These are phyloP conservation scores for Mallotus villosus DNA, from an alignment of 2,797 vertebrate species.

Conservation along the genomic window DNA sequence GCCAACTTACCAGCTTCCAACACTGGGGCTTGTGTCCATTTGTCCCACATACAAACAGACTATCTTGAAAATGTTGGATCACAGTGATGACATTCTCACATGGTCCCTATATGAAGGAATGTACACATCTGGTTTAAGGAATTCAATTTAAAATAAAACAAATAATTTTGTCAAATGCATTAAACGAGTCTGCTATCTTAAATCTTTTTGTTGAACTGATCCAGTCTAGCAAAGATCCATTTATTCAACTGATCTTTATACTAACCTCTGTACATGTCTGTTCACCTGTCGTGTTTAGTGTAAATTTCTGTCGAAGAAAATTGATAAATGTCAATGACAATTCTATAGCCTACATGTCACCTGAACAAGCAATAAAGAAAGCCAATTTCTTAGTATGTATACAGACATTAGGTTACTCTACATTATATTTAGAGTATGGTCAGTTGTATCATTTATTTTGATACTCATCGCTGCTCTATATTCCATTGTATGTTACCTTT, in stretches of 20 bases:
- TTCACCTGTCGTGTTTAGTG: slow-evolving; percentile 28
- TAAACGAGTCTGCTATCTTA: neutral
- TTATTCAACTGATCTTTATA: slow-evolving; percentile 3
- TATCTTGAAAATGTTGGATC: slow-evolving; percentile 68
- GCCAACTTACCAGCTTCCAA: slow-evolving; percentile 71
- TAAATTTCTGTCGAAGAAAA: slow-evolving; percentile 52
- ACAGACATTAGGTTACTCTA: too few species aligned
- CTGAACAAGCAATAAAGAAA: too few species aligned
- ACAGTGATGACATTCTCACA: slow-evolving; percentile 71
- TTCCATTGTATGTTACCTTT: neutral
- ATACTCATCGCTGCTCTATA: neutral
- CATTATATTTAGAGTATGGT: too few species aligned
- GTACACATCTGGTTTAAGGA: neutral
- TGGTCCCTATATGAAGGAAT: slow-evolving; percentile 44
- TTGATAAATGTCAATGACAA: neutral
- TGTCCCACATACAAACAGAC: slow-evolving; percentile 73
- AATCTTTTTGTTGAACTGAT: neutral
- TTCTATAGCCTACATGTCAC: too few species aligned
- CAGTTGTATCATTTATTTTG: too few species aligned
- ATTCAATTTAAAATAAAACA: neutral
- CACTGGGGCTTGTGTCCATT: slow-evolving; percentile 67
- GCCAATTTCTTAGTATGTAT: too few species aligned
- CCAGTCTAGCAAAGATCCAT: neutral
- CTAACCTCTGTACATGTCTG: slow-evolving; percentile 55
- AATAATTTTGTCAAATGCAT: too few species aligned